phyloP scores from a whole-genome alignment of 2,888 invertebrate genomes.

The Ceriagrion tenellum region DNA sequence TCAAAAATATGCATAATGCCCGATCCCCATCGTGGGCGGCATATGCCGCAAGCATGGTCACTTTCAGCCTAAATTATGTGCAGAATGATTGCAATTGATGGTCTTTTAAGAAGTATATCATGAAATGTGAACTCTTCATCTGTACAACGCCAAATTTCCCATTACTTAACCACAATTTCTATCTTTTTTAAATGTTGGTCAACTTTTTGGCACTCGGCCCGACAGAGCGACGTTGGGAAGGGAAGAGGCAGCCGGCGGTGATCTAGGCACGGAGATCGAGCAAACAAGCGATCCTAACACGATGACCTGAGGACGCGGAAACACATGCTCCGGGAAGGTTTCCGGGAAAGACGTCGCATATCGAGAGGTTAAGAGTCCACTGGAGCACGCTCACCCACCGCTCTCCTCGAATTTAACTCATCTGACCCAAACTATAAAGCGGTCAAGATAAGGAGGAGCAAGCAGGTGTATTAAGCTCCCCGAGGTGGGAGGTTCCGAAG shows the following conservation, averaged over 20 bases:
- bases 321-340: background rate
- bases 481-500: background rate
- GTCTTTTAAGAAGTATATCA: no score
- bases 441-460: background rate
- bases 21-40: no score
- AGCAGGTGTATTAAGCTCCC: background rate
- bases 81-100: no score
- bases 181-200: no score
- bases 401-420: background rate
- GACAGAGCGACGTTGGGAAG: background rate
- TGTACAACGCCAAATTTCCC: no score
- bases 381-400: background rate
- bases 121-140: no score
- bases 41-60: no score
- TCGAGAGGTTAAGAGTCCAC: background rate
- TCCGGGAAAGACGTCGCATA: background rate
- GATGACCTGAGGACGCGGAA: background rate
- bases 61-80: no score
- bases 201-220: no score
- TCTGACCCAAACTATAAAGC: conserved; percentile 23
- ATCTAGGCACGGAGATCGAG: conserved; percentile 19
- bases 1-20: no score
- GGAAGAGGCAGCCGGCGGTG: background rate
- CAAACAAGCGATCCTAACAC: conserved; percentile 42
- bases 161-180: no score